A percentile compares a stretch with the other conserved stretches of the same genome.
Evolutionary conservation across 1,140 invertebrate genomes (phyloP).

Genomic region (Drosophila lacteicornis): DNA sequence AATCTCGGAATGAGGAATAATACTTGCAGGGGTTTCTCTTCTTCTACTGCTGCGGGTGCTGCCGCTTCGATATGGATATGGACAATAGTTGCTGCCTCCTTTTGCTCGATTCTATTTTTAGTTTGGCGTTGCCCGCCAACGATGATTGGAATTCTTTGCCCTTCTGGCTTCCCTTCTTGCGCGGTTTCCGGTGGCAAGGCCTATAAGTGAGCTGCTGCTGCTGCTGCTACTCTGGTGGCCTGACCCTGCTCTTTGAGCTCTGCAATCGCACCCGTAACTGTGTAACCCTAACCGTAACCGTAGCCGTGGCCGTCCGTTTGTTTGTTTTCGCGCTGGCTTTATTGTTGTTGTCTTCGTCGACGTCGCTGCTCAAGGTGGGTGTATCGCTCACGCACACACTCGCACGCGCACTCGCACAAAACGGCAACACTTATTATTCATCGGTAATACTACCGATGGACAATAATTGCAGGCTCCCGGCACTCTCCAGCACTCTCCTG

Average conservation of each 20-base stretch:
- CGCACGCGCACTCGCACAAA: slow-evolving; percentile 3
- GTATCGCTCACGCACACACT: slow-evolving; percentile 32
- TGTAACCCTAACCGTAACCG: slow-evolving; percentile 18
- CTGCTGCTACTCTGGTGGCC: not conserved
- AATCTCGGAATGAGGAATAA: slow-evolving; percentile 42
- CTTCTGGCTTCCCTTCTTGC: not conserved
- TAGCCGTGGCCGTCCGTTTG: slow-evolving; percentile 31
- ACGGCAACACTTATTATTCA: slow-evolving; percentile 37
- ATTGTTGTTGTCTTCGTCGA: slow-evolving; percentile 11
- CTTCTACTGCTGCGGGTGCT: not conserved
- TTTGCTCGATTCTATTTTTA: slow-evolving; percentile 63
- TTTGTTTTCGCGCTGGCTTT: slow-evolving; percentile 38
- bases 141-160: slow-evolving; percentile 10
- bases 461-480: slow-evolving; percentile 13
- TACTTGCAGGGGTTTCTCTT: slow-evolving; percentile 26
- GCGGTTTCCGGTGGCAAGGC: slow-evolving; percentile 10
- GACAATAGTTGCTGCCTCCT: slow-evolving; percentile 5
- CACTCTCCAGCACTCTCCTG: not conserved
- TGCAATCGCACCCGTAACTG: slow-evolving; percentile 19
- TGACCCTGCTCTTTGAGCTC: slow-evolving; percentile 38
- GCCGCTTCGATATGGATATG: slow-evolving; percentile 25
- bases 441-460: slow-evolving; percentile 28
- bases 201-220: not conserved
- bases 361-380: slow-evolving; percentile 40
- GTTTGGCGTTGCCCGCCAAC: slow-evolving; percentile 44